phyloP scores from a whole-genome alignment of 2,888 invertebrate species.

The Phyllotreta striolata region DNA sequence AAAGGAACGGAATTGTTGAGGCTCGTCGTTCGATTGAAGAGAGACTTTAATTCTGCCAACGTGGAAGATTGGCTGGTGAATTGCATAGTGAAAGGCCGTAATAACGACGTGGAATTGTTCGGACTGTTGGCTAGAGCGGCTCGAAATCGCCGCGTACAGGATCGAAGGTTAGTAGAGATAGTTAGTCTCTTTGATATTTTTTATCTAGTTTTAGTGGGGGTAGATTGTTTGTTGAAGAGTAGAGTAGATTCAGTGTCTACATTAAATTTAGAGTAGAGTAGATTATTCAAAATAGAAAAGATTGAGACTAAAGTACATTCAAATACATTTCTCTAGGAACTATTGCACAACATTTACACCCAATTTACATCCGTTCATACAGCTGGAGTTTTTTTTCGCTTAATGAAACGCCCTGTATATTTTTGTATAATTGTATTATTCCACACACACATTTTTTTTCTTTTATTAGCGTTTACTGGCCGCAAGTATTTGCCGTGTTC shows the following conservation, averaged over 20 bases:
- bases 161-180: slow-evolving; percentile 45
- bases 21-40: slow-evolving; percentile 35
- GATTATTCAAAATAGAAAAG: too few relatives aligned
- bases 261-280: too few relatives aligned
- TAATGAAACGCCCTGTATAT: too few relatives aligned
- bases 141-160: slow-evolving; percentile 36
- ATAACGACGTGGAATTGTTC: slow-evolving; percentile 46
- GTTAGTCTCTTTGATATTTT: slow-evolving; percentile 1
- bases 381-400: too few relatives aligned
- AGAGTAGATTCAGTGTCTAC: too few relatives aligned
- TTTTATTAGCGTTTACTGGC: slow-evolving; percentile 26
- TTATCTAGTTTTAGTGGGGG: slow-evolving; percentile 8
- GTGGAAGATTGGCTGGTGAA: slow-evolving; percentile 33
- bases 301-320: too few relatives aligned
- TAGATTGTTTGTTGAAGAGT: too few relatives aligned
- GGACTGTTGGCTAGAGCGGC: slow-evolving; percentile 39
- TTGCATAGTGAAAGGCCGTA: slow-evolving; percentile 25
- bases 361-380: too few relatives aligned
- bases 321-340: too few relatives aligned
- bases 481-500: slow-evolving; percentile 14
- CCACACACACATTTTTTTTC: background rate
- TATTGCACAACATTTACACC: too few relatives aligned
- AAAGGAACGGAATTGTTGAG: slow-evolving; percentile 48
- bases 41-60: slow-evolving; percentile 29
- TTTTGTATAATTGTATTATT: too few relatives aligned